Base-by-base conservation (phyloP, 2,888 invertebrate genomes). In the Ectropis crepuscularia region DNA sequence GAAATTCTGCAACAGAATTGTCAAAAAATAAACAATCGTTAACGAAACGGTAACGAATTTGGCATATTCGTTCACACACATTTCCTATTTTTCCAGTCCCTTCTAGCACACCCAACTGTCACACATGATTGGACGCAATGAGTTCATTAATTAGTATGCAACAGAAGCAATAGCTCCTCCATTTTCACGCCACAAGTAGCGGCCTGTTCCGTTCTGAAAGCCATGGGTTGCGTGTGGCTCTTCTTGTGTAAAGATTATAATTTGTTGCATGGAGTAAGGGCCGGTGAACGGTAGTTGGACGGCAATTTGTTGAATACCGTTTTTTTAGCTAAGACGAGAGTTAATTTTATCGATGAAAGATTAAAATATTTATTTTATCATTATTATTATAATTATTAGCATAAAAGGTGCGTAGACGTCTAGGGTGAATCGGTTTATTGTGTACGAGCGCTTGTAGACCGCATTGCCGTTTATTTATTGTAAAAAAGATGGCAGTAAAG, bases 201-300 rank as follows among this genome's bases (percentile, higher is more conserved):
- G 79, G 82, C 11, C 54, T 78, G 84, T 84, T 84, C 84, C 84
- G 82, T 73, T 79, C 84, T 82, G 75, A 79, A 83, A 80, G 70
- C 42, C 70, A 63, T 38, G 62, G 65, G 65, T 63, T 51, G 7
- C 38, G 69, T 61, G 64, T 53, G 53, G 53, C 72, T 74, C 72
- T 73, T 71, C 60, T 50, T 61, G 36, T 39, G 41, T 38, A 46
- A 61, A 61, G 61, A 49, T 48, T 61, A 41, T 46, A 50, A 63
- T 62, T 63, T 45, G 37, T 66, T 65, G 63, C 49, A 54, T 65
- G 63, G 47, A 54, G 43, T 60, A 48, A 53, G 53, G 53, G 53
- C 53, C 42, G 42, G n/a, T 7, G 9, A 53, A 43, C 53, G 41
- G 53, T 28, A 36, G 41, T 53, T 53, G n/a, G n/a, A 7, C 36